Base-by-base conservation (phyloP, 2,888 invertebrate genomes). In the Apamea monoglypha region DNA sequence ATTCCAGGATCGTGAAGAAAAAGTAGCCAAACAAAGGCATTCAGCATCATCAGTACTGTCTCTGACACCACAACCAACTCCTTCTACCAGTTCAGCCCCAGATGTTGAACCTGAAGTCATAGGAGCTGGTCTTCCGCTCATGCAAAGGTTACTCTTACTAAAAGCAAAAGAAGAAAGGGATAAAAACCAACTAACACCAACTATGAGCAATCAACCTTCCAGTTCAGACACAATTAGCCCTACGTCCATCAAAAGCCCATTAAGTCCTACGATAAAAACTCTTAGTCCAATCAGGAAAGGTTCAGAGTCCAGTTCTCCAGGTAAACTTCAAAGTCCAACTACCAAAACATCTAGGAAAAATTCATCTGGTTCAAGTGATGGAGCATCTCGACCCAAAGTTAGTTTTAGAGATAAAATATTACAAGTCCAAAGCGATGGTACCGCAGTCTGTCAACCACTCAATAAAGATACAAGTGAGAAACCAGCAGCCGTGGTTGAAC, bases 161-260 rank as follows among this genome's bases (percentile, higher is more conserved):
- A 98, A 98, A 96, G 98, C 98, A 53, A 98, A 98, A 95, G 98
- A 98, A 94, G 98, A 98, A 88, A 96, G 96, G 83, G 97, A 97
- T 71, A 94, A 96, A 78, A 96, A 96, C 87, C 96, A 96, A 88
- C 88, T 97, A 2, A 96, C 96, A 8, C 96, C 96, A 7, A 92
- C 94, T 18, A 93, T 90, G 36, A 97, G 96, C 83, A 97, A 97
- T 78, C 96, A 95, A 87, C 96, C 96, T n/a, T 97, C 97, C 21
- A 97, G 97, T 78, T 96, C 97, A 1, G 97, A 97, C 79, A 97
- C 97, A 0, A 97, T 97, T 21, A 97, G 97, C 68, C 97, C 97
- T 29, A 96, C 95, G 81, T 97, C 97, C 16, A 94, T 97, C 76
- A 97, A 97, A 93, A 97, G 97, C 81, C 97, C 97, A 6, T 87